A percentile compares a stretch with the other conserved stretches of the same genome.
These are phyloP conservation scores for Lordiphosa collinella DNA, from an alignment of 1,140 invertebrate species.

Conservation along the genomic window DNA sequence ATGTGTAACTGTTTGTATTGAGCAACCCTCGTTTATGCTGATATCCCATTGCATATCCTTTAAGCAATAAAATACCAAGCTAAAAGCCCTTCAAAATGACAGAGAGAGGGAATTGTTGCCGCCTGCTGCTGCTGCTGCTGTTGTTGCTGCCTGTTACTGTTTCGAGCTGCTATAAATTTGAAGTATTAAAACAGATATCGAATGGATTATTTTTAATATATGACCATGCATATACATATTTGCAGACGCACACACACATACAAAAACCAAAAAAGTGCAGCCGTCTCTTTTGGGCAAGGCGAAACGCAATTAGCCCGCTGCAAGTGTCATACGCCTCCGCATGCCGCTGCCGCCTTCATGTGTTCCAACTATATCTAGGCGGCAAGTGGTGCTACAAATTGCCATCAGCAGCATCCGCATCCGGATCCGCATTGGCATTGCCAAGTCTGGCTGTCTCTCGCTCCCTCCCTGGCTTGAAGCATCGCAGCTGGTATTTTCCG, in stretches of 20 bases:
- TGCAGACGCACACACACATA: constrained; percentile 7
- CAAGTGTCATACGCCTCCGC: constrained; percentile 29
- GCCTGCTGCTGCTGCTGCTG: constrained; percentile 16
- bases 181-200: constrained; percentile 74
- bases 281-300: constrained; percentile 19
- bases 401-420: constrained; percentile 52
- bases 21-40: constrained; percentile 41
- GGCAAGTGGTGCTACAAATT: constrained; percentile 62
- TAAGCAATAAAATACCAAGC: constrained; percentile 70
- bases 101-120: constrained; percentile 10
- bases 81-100: constrained; percentile 70
- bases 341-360: constrained; percentile 7
- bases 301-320: constrained; percentile 63
- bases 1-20: neutral
- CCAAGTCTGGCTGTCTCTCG: constrained; percentile 30
- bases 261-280: constrained; percentile 33
- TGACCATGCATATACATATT: constrained; percentile 47
- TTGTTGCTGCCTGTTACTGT: constrained; percentile 20
- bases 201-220: constrained; percentile 75
- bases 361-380: constrained; percentile 30
- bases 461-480: constrained; percentile 22
- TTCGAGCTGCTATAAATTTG: constrained; percentile 63
- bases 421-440: constrained; percentile 44
- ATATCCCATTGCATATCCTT: constrained; percentile 38
- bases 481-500: constrained; percentile 73